A percentile compares a stretch with the other conserved stretches of the same genome.
Conservation (phyloP, 2,113 vertebrate species). For the Odocoileus hemionus region DNA sequence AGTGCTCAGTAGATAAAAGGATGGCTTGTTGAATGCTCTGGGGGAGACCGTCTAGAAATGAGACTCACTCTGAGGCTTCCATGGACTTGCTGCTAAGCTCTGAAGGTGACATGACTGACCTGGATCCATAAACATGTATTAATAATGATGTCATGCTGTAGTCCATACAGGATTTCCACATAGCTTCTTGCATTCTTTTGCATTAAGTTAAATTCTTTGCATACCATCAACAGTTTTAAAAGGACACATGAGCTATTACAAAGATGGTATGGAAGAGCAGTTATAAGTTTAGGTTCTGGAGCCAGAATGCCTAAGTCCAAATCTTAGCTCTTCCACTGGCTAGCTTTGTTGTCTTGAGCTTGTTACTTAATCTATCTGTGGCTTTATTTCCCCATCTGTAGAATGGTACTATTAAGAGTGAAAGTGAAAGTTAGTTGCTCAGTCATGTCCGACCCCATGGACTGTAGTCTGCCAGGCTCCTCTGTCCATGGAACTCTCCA, state of each 20-base stretch:
- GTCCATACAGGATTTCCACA: not conserved
- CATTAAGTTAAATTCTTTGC: not conserved
- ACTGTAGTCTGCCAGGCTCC: not conserved
- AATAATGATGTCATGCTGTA: constrained; percentile 21
- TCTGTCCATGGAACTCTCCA: not conserved
- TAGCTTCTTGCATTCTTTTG: not conserved
- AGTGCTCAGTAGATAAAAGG: not conserved
- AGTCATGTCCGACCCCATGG: not conserved
- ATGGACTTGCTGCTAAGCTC: not conserved
- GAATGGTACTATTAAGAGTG: not conserved
- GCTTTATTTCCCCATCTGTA: not conserved
- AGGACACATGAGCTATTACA: not conserved
- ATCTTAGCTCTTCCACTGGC: not conserved
- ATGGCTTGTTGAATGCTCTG: not conserved
- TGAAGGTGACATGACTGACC: not conserved
- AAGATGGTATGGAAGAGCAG: not conserved
- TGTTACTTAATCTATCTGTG: not conserved
- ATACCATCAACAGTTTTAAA: not conserved
- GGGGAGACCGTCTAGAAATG: not conserved
- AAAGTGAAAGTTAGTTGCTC: not conserved
- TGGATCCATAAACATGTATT: not conserved
- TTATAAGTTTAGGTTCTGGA: not conserved
- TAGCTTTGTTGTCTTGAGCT: not conserved
- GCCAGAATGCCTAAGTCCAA: not conserved
- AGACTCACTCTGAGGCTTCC: not conserved